A percentile compares a stretch with the other conserved stretches of the same genome.
These are phyloP conservation scores for Chelonoidis abingdonii DNA, from an alignment of 2,113 vertebrate genomes.

Conservation along the genomic window DNA sequence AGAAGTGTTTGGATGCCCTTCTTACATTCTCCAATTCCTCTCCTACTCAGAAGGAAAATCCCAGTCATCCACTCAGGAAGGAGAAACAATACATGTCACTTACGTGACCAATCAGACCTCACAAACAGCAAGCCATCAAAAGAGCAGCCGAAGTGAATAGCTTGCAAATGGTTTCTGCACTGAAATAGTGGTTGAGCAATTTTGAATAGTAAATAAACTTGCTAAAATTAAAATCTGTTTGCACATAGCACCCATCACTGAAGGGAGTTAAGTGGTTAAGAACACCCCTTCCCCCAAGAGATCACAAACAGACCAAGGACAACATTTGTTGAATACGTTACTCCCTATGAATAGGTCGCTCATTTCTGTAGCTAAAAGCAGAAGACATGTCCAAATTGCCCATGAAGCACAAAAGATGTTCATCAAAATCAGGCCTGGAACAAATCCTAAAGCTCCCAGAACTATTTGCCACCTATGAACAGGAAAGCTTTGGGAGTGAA, in stretches of 20 bases:
- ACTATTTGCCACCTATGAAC: background rate
- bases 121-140: background rate
- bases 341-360: constrained; percentile 30
- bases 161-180: background rate
- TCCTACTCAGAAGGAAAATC: background rate
- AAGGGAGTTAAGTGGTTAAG: too few species aligned
- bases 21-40: background rate
- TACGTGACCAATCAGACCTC: background rate
- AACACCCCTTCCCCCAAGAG: background rate
- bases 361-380: background rate
- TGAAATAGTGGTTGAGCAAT: constrained; percentile 6
- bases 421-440: constrained; percentile 26
- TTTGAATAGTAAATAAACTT: background rate
- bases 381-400: constrained; percentile 25
- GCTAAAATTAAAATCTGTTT: constrained; percentile 63
- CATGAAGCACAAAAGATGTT: background rate
- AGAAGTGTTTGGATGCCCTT: background rate
- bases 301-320: constrained; percentile 59
- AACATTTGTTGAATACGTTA: constrained; percentile 40
- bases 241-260: too few species aligned
- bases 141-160: constrained; percentile 6
- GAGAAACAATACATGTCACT: background rate
- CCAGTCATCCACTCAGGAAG: background rate
- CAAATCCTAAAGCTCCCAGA: background rate
- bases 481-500: constrained; percentile 27